Base-by-base conservation (phyloP, 2,888 invertebrate species). In the Byasa hedistus region DNA sequence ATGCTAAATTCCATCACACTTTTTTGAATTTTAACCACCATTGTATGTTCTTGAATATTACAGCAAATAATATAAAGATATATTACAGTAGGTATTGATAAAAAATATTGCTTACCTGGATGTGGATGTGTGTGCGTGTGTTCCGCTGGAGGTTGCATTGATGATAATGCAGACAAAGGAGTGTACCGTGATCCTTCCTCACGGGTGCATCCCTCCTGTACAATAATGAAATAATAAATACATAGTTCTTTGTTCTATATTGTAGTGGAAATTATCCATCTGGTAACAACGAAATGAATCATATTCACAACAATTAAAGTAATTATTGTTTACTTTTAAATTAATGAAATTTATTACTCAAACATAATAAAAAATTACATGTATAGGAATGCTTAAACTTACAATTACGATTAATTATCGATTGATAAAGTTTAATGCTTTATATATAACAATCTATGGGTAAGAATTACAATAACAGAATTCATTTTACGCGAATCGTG, bases 151-250 rank as follows among this genome's bases (percentile, higher is more conserved):
- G 97, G 97, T 85, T 96, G 94, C 97, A 97, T 97, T 75, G 95
- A 96, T 51, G 96, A 96, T 73, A 97, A 89, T 21, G 97, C 97
- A 66, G 96, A 94, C 71, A 97, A 92, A 7, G 97, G 97, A 57
- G 97, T 96, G 85, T 97, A 97, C 21, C 96, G 87, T 79, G 89
- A 80, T 19, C 81, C 87, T 60, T 90, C 91, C 27, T 89, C 91
- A 56, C 76, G 91, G 72, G 85, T 79, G 74, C 87, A 89, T 54
- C 85, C 89, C 78, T 93, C 92, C 92, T 92, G 79, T 69, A 52
- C 52, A 36, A 23, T 52, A 23, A 59, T 19, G 3, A 58, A n/a
- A 48, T 39, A 15, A 39, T 15, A 39, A 39, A 12, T 39, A 15
- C 39, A 39, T 39, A 39, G 39, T 15, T 39, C 12, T 39, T 39